These are phyloP conservation scores for Acrocephalus scirpaceus DNA, from an alignment of 2,797 vertebrate genomes.

Conservation along the genomic window DNA sequence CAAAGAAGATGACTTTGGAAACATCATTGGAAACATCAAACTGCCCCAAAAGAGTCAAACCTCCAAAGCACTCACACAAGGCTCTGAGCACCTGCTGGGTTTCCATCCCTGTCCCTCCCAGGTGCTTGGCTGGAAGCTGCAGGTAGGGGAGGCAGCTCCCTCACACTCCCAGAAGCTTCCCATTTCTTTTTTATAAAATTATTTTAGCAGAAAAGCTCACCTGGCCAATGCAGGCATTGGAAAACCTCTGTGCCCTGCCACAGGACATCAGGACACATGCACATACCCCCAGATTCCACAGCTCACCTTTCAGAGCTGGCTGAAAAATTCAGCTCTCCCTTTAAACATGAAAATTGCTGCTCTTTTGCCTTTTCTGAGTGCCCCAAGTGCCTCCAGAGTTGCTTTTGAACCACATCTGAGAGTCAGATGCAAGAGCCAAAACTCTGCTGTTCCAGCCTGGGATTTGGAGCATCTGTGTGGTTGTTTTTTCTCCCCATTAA, in stretches of 20 bases:
- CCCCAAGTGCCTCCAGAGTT: not conserved
- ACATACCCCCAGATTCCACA: not conserved
- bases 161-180: not conserved
- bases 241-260: not conserved
- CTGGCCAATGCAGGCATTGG: not conserved
- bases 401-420: slow-evolving; percentile 17
- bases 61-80: rapidly evolving
- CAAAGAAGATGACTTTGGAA: not conserved
- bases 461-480: slow-evolving; percentile 54
- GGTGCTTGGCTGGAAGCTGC: not conserved
- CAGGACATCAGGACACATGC: not conserved
- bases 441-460: slow-evolving; percentile 5
- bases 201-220: not conserved
- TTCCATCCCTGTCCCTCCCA: not conserved
- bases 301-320: not conserved
- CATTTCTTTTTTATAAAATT: rapidly evolving
- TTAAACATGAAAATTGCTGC: not conserved
- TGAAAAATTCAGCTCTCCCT: not conserved
- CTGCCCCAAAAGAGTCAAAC: not conserved
- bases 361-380: not conserved
- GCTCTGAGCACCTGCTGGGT: not conserved
- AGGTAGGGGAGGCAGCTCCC: not conserved
- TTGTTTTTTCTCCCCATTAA: slow-evolving; percentile 46
- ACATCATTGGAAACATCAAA: not conserved
- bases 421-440: slow-evolving; percentile 6